Conservation (phyloP, 2,797 vertebrate species). For the Leptatherina wallacei region DNA sequence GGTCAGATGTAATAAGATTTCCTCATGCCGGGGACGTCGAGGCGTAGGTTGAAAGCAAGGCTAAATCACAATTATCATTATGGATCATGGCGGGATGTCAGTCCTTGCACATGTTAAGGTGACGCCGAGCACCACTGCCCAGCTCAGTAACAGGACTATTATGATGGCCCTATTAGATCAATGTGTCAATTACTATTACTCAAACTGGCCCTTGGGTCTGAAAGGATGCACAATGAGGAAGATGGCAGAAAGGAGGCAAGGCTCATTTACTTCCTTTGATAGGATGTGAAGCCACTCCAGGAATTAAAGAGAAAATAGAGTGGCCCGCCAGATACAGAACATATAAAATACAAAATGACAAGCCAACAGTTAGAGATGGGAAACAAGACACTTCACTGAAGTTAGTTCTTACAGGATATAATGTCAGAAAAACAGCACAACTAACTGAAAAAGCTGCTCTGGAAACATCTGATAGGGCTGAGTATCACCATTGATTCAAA, state of each 20-base stretch:
- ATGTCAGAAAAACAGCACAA: background rate
- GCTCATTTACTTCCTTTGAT: slow-evolving; percentile 66
- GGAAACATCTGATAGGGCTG: background rate
- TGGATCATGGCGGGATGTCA: slow-evolving; percentile 85
- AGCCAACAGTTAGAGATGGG: background rate
- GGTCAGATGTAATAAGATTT: slow-evolving; percentile 86
- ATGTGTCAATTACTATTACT: slow-evolving; percentile 83
- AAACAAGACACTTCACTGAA: background rate
- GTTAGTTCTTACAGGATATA: background rate
- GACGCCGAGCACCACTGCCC: slow-evolving; percentile 81
- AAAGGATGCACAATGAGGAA: slow-evolving; percentile 64
- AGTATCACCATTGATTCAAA: background rate
- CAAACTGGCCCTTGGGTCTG: slow-evolving; percentile 78
- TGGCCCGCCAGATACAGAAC: slow-evolving; percentile 12
- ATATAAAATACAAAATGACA: slow-evolving; percentile 3
- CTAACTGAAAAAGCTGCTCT: background rate
- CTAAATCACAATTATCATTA: slow-evolving; percentile 89
- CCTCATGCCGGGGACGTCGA: slow-evolving; percentile 78
- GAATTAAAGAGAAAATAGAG: slow-evolving; percentile 49
- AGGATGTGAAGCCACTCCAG: slow-evolving; percentile 52
- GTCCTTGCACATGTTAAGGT: slow-evolving; percentile 85
- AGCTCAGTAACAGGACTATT: slow-evolving; percentile 80
- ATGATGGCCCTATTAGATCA: slow-evolving; percentile 83
- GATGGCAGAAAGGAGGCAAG: slow-evolving; percentile 48
- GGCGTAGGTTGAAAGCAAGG: slow-evolving; percentile 85